These are phyloP conservation scores for Carassius gibelio DNA, from an alignment of 2,113 vertebrate genomes.

Conservation along the genomic window DNA sequence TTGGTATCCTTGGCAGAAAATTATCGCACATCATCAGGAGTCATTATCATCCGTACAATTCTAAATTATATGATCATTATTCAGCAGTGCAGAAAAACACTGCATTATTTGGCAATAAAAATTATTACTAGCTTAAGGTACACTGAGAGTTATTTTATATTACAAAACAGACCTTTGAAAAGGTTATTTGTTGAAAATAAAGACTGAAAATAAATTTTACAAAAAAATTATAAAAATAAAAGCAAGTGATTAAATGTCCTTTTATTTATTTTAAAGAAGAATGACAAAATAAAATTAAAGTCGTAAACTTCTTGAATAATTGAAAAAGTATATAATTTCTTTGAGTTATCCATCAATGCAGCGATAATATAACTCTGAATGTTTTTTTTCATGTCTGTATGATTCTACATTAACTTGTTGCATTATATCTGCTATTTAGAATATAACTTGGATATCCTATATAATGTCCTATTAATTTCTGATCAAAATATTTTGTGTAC, in stretches of 20 bases:
- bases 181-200: not conserved
- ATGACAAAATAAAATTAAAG: not conserved
- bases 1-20: not conserved
- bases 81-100: not conserved
- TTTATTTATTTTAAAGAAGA: not conserved
- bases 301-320: not conserved
- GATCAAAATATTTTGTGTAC: not conserved
- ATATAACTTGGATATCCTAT: not conserved
- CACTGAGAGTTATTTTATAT: not conserved
- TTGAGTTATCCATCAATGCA: not conserved
- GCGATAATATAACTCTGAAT: not conserved
- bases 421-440: not conserved
- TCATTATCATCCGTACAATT: too few relatives aligned
- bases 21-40: not conserved
- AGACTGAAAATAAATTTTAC: not conserved
- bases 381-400: not conserved
- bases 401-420: not conserved
- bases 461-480: not conserved
- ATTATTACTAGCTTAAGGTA: not conserved
- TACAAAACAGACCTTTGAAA: not conserved
- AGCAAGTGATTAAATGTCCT: not conserved
- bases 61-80: too few relatives aligned
- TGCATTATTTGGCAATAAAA: not conserved
- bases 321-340: not conserved
- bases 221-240: not conserved